Evolutionary conservation across 2,113 vertebrate genomes (phyloP), one percentile per base, ranked within the genome.

Genomic region (Amphilophus citrinellus): DNA sequence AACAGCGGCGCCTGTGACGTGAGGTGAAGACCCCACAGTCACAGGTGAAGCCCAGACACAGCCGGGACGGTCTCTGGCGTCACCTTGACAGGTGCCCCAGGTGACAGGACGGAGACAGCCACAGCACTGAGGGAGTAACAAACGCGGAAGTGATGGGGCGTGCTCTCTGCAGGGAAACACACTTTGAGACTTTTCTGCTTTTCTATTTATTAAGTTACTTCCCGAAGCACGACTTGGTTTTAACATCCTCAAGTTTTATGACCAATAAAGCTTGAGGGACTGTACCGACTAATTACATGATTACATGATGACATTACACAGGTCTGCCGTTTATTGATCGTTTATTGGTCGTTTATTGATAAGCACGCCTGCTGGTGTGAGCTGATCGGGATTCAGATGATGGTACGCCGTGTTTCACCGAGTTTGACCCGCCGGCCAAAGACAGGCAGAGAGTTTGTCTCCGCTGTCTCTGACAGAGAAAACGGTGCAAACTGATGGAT

Each of bases 111-210:
- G 18, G 10, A 1, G 14, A 24, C 24, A 24, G 24, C 24, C 24
- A 60, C 39, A 47, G 39, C 44, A 15, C 14, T 44, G 24, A 18
- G 47, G 35, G 32, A 62, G 32, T 6, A 14, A 13, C 59, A 76
- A 62, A 85, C 5, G 30, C 87, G 89, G 91, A 90, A 92, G 91
- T 84, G 10, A 42, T 10, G 78, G 68, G 61, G 73, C 79, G 79
- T 61, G 68, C 7, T 20, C 17, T 53, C 50, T 71, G 42, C 13
- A 42, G 39, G 39, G 3, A 11, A 44, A 44, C 44, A 5, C 44
- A 14, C 3, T 10, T 42, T 13, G 35, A 7, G 35, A 35, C 35
- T 35, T 35, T 35, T 35, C 32, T 35, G 32, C 32, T 35, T 37
- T 37, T 37, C 35, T 37, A 2, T 7, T 42, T 44, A 44, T 44